These are phyloP conservation scores for Tyto alba DNA, from an alignment of 2,113 vertebrate species.

Conservation along the genomic window DNA sequence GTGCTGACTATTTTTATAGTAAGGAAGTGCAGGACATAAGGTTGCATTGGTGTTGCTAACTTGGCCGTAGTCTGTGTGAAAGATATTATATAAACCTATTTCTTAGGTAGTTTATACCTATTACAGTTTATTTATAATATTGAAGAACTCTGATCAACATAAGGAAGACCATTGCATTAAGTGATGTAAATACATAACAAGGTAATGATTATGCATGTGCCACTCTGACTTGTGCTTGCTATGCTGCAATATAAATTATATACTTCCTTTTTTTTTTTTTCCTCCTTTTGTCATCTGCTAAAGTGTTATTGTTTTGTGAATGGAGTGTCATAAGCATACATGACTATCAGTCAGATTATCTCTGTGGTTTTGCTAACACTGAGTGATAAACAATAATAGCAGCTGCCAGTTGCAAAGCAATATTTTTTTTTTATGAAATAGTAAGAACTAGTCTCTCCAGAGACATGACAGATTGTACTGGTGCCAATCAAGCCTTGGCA, in stretches of 20 bases:
- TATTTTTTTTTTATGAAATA: neutral
- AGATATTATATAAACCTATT: neutral
- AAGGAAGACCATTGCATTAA: neutral
- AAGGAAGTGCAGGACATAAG: neutral
- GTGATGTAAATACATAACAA: neutral
- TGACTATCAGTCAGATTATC: neutral
- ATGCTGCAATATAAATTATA: neutral
- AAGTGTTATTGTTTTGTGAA: neutral
- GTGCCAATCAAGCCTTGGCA: neutral
- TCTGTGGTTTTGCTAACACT: neutral
- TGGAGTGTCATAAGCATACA: neutral
- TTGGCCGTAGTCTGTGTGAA: neutral
- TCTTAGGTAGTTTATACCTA: neutral
- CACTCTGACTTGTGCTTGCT: neutral
- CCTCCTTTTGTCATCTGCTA: neutral
- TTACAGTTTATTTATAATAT: neutral
- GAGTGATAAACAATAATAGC: neutral
- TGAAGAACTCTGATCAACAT: neutral
- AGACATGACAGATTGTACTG: neutral
- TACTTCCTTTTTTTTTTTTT: neutral
- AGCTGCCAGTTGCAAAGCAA: neutral
- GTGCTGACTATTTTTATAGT: neutral
- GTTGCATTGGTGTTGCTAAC: neutral
- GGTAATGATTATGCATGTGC: fast-evolving
- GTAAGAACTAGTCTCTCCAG: neutral